Conservation (phyloP, 2,797 vertebrate species). For the Chaetophractus vellerosus region DNA sequence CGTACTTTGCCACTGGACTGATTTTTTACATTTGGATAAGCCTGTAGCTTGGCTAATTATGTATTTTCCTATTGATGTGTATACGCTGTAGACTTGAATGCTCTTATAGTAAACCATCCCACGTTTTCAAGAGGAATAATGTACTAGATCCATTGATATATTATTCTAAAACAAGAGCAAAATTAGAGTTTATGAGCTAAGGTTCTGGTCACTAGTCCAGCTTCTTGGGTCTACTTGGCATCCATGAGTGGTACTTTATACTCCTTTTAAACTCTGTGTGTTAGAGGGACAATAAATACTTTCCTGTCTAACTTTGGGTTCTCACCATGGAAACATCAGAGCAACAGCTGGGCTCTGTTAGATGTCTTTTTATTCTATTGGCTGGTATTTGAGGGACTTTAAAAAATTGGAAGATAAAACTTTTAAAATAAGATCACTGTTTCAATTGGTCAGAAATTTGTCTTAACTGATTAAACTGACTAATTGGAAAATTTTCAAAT, state of each 20-base stretch:
- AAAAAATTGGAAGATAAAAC: conserved; percentile 55
- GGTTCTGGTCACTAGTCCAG: not conserved
- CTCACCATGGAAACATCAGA: conserved; percentile 79
- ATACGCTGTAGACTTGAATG: conserved; percentile 22
- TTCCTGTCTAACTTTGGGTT: conserved; percentile 77
- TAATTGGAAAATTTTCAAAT: conserved; percentile 80
- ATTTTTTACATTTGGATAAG: conserved; percentile 48
- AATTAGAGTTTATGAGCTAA: conserved; percentile 9
- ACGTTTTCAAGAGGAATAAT: conserved; percentile 42
- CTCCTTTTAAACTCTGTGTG: not conserved
- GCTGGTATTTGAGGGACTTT: conserved; percentile 69
- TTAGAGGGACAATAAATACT: conserved; percentile 76
- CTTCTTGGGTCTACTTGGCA: conserved; percentile 10
- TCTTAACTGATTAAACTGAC: conserved; percentile 77
- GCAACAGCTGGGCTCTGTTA: conserved; percentile 58
- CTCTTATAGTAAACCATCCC: not conserved
- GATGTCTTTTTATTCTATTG: conserved; percentile 71
- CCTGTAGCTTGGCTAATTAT: not conserved
- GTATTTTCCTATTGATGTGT: not conserved
- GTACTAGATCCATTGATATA: conserved; percentile 30
- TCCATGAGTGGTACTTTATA: not conserved
- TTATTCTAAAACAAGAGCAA: conserved; percentile 54
- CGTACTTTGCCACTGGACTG: not conserved
- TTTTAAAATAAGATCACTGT: conserved; percentile 80
- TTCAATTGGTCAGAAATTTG: conserved; percentile 70